Evolutionary conservation across 2,797 vertebrate genomes (phyloP), one percentile per base, ranked within the genome.

Genomic region (Cryptoblepharus egeriae): DNA sequence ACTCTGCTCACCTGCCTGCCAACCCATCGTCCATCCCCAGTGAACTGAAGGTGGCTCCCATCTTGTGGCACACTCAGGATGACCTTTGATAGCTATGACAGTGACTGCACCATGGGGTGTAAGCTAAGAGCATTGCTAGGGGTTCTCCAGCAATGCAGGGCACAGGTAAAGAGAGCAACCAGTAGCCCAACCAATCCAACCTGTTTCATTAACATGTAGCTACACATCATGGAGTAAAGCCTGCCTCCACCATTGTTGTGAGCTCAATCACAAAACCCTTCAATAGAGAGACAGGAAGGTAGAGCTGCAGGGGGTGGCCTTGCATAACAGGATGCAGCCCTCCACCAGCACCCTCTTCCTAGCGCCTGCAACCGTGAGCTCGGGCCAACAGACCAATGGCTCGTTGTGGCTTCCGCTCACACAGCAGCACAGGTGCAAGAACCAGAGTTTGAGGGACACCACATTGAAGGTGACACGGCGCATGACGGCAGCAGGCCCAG

Each of bases 261-360:
- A 3, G 2, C 52, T 39, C 35, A n/a, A 20, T 26, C 32, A 65
- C 12, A 5, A 52, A 10, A 12, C 9, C 22, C 15, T 58, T 68
- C 18, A n/a, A 32, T 22, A 45, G 26, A 24, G 30, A 57, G 12
- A 58, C 58, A 85, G 70, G 35, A 45, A 80, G 75, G 30, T 69
- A 69, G 30, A 70, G 7, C 45, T 37, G 28, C 49, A 10, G 49
- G 49, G 49, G 5, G 63, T 63, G n/a, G 82, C 74, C 85, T 90
- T 37, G 80, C 84, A 69, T 35, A 30, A 77, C 78, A 88, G 79
- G 79, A 90, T 77, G 55, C 77, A 85, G 84, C 28, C 37, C 70
- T 35, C 52, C n/a, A 11, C 35, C 71, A 81, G 71, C 71, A 79
- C 28, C 64, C 52, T 58, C 42, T 0, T 28, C n/a, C n/a, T n/a